A percentile compares a stretch with the other conserved stretches of the same genome.
These are phyloP conservation scores for Salarias fasciatus DNA, from an alignment of 2,797 vertebrate species.

Conservation along the genomic window DNA sequence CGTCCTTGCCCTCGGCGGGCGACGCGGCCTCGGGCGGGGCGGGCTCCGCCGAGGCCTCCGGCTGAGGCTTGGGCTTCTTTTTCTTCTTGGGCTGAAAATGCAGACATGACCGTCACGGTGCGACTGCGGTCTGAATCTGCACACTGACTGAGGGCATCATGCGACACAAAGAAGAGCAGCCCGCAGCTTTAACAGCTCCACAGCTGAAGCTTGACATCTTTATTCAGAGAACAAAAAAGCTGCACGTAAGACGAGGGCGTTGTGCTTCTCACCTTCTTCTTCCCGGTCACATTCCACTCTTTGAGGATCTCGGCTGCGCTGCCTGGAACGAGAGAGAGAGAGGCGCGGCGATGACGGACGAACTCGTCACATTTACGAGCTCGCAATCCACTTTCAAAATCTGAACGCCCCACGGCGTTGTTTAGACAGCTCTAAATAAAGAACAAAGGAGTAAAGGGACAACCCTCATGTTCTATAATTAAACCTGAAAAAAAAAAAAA, in stretches of 20 bases:
- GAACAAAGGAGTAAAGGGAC: constrained; percentile 31
- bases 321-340: constrained; percentile 73
- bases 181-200: no score
- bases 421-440: constrained; percentile 2
- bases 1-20: constrained; percentile 75
- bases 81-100: constrained; percentile 89
- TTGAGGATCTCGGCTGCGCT: constrained; percentile 94
- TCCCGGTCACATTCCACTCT: constrained; percentile 96
- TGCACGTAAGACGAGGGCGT: no score
- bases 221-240: no score
- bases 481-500: constrained; percentile 39
- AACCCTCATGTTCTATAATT: constrained; percentile 48
- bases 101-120: constrained; percentile 4
- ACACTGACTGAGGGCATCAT: no score
- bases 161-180: no score
- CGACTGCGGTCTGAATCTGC: no score
- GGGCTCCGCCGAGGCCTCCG: constrained; percentile 63
- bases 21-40: constrained; percentile 69
- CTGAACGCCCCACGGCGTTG: constrained; percentile 15
- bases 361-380: background rate
- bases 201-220: no score
- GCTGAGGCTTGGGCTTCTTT: constrained; percentile 90
- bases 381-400: background rate
- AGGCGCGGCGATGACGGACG: constrained; percentile 33
- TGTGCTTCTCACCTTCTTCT: constrained; percentile 89